Conservation (phyloP, 2,888 invertebrate species). For the Clostera curtula region DNA sequence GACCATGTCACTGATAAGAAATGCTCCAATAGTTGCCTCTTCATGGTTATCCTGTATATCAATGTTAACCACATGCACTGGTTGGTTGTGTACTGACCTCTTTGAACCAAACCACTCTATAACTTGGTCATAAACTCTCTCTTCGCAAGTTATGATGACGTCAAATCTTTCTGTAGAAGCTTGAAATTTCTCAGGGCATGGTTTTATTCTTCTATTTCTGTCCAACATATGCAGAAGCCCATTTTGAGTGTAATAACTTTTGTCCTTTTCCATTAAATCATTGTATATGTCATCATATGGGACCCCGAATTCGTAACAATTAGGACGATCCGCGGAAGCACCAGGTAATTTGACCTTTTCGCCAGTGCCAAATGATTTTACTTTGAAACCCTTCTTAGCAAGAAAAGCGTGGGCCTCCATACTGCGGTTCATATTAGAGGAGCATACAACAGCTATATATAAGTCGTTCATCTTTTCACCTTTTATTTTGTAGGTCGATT, state of each 20-base stretch:
- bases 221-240: slow-evolving; percentile 98
- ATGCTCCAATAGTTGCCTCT: slow-evolving; percentile 98
- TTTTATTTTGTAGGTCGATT: too few species aligned
- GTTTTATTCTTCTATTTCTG: slow-evolving; percentile 95
- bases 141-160: slow-evolving; percentile 97
- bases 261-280: slow-evolving; percentile 92
- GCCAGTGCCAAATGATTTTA: slow-evolving; percentile 95
- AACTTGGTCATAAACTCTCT: slow-evolving; percentile 98
- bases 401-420: slow-evolving; percentile 99
- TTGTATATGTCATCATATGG: slow-evolving; percentile 97
- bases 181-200: slow-evolving; percentile 96
- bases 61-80: slow-evolving; percentile 97
- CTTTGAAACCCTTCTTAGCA: slow-evolving; percentile 96
- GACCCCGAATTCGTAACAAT: slow-evolving; percentile 97
- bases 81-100: slow-evolving; percentile 86
- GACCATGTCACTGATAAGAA: slow-evolving; percentile 97
- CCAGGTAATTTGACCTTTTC: slow-evolving; percentile 98
- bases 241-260: slow-evolving; percentile 96
- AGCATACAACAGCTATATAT: slow-evolving; percentile 96
- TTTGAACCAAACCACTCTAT: slow-evolving; percentile 92
- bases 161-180: slow-evolving; percentile 91
- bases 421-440: slow-evolving; percentile 99
- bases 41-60: slow-evolving; percentile 99
- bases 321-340: slow-evolving; percentile 93
- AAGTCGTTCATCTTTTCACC: slow-evolving; percentile 69